Conservation (phyloP, 1,140 invertebrate species). For the Eufriesea mexicana region DNA sequence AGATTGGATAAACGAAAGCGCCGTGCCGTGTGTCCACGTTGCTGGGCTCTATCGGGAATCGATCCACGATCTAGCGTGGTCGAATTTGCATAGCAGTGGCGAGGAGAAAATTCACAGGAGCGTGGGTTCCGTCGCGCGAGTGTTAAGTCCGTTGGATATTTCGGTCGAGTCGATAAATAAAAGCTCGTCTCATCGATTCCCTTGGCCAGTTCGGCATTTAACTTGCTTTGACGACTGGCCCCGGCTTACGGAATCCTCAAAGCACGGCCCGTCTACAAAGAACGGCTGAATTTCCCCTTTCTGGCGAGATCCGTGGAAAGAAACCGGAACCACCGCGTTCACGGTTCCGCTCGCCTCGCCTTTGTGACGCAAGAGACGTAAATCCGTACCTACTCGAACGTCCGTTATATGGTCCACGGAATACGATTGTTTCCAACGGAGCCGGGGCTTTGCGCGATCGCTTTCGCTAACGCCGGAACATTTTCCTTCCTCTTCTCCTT, state of each 20-base stretch:
- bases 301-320: slow-evolving; percentile 57
- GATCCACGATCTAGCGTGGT: too few species aligned
- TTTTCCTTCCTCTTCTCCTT: slow-evolving; percentile 43
- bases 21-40: too few species aligned
- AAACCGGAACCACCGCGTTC: slow-evolving; percentile 60
- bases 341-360: slow-evolving; percentile 37
- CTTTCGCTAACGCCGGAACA: slow-evolving; percentile 50
- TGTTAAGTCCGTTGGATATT: slow-evolving; percentile 24
- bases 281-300: slow-evolving; percentile 56
- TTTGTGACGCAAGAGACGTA: slow-evolving; percentile 62
- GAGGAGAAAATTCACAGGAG: background rate
- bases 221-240: slow-evolving; percentile 27
- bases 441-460: slow-evolving; percentile 37
- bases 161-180: slow-evolving; percentile 49
- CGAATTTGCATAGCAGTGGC: background rate
- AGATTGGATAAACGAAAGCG: too few species aligned
- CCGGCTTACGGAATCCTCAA: slow-evolving; percentile 50
- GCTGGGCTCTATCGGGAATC: too few species aligned
- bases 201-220: slow-evolving; percentile 28
- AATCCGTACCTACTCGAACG: slow-evolving; percentile 52
- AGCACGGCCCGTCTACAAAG: slow-evolving; percentile 59
- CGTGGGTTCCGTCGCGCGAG: background rate
- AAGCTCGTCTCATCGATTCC: slow-evolving; percentile 39
- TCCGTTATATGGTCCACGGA: slow-evolving; percentile 60
- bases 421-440: slow-evolving; percentile 64